Evolutionary conservation across 2,113 vertebrate genomes (phyloP), one percentile per base, ranked within the genome.

Genomic region (Dinomys branickii): DNA sequence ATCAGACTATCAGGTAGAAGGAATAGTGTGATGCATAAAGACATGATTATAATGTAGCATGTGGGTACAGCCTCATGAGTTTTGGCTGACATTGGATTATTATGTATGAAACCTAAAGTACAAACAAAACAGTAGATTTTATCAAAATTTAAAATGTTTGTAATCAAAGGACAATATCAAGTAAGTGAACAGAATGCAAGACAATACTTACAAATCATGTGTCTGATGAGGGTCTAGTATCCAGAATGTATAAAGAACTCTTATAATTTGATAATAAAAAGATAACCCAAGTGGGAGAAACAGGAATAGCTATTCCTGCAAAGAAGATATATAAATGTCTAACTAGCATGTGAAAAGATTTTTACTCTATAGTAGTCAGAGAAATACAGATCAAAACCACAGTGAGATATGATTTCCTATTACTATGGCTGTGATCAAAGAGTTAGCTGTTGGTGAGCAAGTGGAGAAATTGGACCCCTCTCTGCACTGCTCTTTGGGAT

Each of bases 211-310:
- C 54, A 85, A 92, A 52, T 78, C 41, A 47, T 71, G 17, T 52
- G 50, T 67, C 17, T 78, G 33, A 85, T 90, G 58, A 88, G 33
- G 2, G 6, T 41, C 17, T 84, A 50, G 1, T 88, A 71, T 88
- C 19, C 26, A 88, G 24, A 87, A 93, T 67, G 35, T 87, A 54
- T 78, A 69, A 95, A 82, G 61, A n/a, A 63, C 58, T 47, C 47
- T 94, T 92, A 80, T 1, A 86, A 90, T n/a, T 88, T 35, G 80
- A 20, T 75, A 52, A 47, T 88, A 20, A 82, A 91, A 95, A 90
- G 26, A 69, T 6, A 94, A 33, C 59, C 7, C 41, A 80, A 33
- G 33, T 96, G 52, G 83, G 78, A 86, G 89, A 65, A 59, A 91
- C 47, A 33, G n/a, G 12, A 90, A 63, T 73, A 86, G 30, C 6